Evolutionary conservation across 1,140 invertebrate genomes (phyloP).

Genomic region (Choristoneura fumiferana): DNA sequence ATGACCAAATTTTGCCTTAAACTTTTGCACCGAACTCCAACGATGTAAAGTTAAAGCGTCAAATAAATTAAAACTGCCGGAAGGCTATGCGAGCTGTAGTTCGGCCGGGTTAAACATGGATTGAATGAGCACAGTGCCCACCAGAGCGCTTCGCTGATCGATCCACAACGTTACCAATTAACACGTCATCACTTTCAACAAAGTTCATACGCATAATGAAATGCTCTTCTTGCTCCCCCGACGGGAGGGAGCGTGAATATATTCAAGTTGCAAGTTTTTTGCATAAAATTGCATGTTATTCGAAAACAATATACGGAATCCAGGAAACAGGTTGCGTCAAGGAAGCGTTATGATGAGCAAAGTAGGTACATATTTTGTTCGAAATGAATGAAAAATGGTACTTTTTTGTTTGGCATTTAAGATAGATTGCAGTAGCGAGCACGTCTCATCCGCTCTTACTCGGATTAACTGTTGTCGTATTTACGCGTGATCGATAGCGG

Average conservation of each 20-base stretch:
- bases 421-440: conserved; percentile 20
- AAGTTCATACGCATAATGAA: neutral
- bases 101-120: neutral
- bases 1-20: conserved; percentile 5
- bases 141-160: neutral
- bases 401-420: conserved; percentile 19
- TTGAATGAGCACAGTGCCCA: neutral
- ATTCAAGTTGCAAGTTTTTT: no score
- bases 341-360: no score
- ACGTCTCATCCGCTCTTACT: conserved; percentile 21
- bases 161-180: conserved; percentile 12
- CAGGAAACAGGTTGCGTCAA: no score
- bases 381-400: no score
- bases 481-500: conserved; percentile 35
- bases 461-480: conserved; percentile 40
- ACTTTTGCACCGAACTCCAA: conserved; percentile 1
- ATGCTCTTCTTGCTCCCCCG: neutral
- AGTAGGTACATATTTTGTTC: no score
- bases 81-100: neutral
- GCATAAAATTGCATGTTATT: no score
- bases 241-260: no score
- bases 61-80: neutral
- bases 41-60: neutral
- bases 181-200: conserved; percentile 14
- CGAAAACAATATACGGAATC: no score